Base-by-base conservation (phyloP, 2,888 invertebrate genomes). In the Luffia ferchaultella region DNA sequence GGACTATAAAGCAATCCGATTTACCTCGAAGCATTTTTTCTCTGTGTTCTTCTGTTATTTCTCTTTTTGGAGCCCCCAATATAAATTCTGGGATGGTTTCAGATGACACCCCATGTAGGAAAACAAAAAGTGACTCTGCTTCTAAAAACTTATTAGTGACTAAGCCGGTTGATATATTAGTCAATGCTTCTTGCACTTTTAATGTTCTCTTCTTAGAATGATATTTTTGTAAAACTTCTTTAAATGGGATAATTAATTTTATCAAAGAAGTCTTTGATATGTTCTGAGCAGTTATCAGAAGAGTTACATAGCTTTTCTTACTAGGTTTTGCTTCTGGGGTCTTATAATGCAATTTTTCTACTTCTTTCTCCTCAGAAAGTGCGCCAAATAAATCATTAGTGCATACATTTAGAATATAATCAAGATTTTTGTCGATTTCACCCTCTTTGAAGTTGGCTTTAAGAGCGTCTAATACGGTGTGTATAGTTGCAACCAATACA, bases 321-420 rank as follows among this genome's bases (percentile, higher is more conserved):
- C 89, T 89, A 0, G 91, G 88, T 64, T 91, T 92, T 0, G 94
- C 94, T 79, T 95, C 94, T 0, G 91, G 89, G 1, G 91, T 89
- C 69, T 95, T 95, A 12, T 88, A 88, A 3, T 89, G 89, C 19
- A 98, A 89, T 64, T 93, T 93, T 0, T 89, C 88, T 0, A 97
- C 89, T 74, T 97, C 95, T 70, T 97, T 98, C 72, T 98, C 98
- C 65, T 97, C 97, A 0, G 93, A 90, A 2, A 93, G 82, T 15
- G 88, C 85, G 0, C 96, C 96, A 67, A 98, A 98, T 42, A 98
- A 84, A 73, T 98, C 98, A 54, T 92, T 90, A 44, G 90, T 88
- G 57, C 95, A 95, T 2, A 97, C 92, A 67, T 93, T 89, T 15
- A 95, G 74, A 48, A 98, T 89, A 54, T 89, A 90, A 49, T 88